A percentile compares a stretch with the other conserved stretches of the same genome.
phyloP scores from a whole-genome alignment of 2,113 vertebrate species.

The Rhea pennata region DNA sequence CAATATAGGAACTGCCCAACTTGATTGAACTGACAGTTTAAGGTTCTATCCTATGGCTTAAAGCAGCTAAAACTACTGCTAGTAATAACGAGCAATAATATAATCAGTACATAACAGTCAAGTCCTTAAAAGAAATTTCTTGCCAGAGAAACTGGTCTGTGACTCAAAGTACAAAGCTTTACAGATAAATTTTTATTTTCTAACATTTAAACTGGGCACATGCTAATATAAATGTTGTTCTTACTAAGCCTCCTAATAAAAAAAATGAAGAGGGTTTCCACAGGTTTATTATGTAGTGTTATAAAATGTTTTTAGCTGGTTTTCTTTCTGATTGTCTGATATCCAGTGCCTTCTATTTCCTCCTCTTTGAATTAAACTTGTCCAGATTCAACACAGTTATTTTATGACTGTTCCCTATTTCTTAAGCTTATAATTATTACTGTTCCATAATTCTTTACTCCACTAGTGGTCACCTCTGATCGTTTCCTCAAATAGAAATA shows the following conservation, averaged over 20 bases:
- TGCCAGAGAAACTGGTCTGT: neutral
- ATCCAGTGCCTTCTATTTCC: neutral
- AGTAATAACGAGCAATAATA: neutral
- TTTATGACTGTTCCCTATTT: neutral
- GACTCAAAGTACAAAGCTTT: neutral
- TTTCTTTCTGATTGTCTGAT: neutral
- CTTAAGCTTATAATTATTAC: neutral
- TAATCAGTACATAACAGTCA: neutral
- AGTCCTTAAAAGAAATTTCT: neutral
- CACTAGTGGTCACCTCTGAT: neutral
- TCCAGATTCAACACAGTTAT: neutral
- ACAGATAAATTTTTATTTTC: neutral
- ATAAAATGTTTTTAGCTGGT: neutral
- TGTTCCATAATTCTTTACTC: neutral
- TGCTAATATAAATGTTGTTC: neutral
- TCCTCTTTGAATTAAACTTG: neutral
- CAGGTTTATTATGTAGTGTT: neutral
- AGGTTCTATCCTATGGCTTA: neutral
- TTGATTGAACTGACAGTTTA: neutral
- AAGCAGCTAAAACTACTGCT: neutral
- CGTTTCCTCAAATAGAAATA: neutral
- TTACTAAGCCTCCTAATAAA: neutral
- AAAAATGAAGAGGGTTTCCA: neutral
- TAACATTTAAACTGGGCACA: neutral
- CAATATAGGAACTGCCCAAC: neutral